Base-by-base conservation (phyloP, 1,140 invertebrate species). In the Meloidogyne chitwoodi region DNA sequence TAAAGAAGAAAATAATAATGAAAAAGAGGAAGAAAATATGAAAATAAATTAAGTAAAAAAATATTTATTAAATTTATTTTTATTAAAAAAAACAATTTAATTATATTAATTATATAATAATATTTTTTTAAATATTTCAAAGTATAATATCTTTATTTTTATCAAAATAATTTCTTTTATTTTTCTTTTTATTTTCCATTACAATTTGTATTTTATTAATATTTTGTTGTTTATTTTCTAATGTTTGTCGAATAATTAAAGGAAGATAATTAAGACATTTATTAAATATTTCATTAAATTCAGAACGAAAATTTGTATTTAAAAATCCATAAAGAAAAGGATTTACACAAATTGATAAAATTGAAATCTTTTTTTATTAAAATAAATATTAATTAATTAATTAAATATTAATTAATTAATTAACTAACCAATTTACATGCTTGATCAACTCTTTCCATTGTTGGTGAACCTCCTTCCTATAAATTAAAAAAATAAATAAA, bases 331-430 rank as follows among this genome's bases (percentile, higher is more conserved):
- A 86, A 27, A 86, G 84, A 62, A 87, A 79, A n/a, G 85, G 85
- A 77, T 86, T 86, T 14, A 86, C 80, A 44, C 86, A 86, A 48
- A 87, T 87, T 22, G 85, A 87, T 6, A 84, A 75, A 75, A 86
- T 86, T 27, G 85, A 87, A 29, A 86, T 77, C 71, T 73, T 31
- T 63, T 61, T 27, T n/a, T n/a, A n/a, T n/a, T n/a, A n/a, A n/a
- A 68, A 14, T 16, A 16, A 24, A 24, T 2, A n/a, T n/a, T n/a
- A 26, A 31, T 26, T n/a, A 56, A n/a, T 38, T 38, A 8, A 31
- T 34, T 27, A 26, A 61, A 56, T 44, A 62, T 44, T 19, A 10
- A 19, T 10, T 24, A 61, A 56, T 8, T 24, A 31, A 63, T 56
- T 73, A 19, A 24, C 29, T 63, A 19, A 73, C 71, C 56, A 86